Conservation (phyloP, 1,140 invertebrate genomes). For the Drosophila takahashii region DNA sequence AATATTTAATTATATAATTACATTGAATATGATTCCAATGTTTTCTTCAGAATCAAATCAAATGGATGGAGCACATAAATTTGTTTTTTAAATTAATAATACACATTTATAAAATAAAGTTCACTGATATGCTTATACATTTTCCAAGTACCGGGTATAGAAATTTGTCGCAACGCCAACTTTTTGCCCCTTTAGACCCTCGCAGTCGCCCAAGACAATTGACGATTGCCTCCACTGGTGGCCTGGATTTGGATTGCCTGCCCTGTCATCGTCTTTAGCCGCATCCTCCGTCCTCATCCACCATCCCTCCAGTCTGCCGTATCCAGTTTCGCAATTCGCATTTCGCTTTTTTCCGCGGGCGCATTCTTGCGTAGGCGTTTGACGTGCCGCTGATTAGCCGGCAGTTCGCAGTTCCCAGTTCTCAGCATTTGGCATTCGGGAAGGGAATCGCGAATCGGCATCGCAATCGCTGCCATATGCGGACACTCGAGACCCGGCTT, state of each 20-base stretch:
- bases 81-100: too few relatives aligned
- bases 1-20: too few relatives aligned
- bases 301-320: not conserved
- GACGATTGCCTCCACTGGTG: constrained; percentile 48
- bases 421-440: not conserved
- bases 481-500: constrained; percentile 35
- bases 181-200: constrained; percentile 26
- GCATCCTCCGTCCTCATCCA: constrained; percentile 4
- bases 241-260: constrained; percentile 25
- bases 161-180: constrained; percentile 46
- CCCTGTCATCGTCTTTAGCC: constrained; percentile 39
- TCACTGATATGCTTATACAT: not conserved
- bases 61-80: too few relatives aligned
- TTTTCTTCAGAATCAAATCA: too few relatives aligned
- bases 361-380: constrained; percentile 68
- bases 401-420: constrained; percentile 26
- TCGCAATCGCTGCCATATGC: constrained; percentile 24
- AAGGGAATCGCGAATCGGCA: not conserved
- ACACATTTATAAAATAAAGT: not conserved
- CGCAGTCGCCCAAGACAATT: constrained; percentile 12
- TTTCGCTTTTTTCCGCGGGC: constrained; percentile 23
- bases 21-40: too few relatives aligned
- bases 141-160: not conserved
- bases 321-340: constrained; percentile 20
- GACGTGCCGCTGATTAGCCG: constrained; percentile 73